Conservation (phyloP, 2,888 invertebrate species). For the Furcula furcula region DNA sequence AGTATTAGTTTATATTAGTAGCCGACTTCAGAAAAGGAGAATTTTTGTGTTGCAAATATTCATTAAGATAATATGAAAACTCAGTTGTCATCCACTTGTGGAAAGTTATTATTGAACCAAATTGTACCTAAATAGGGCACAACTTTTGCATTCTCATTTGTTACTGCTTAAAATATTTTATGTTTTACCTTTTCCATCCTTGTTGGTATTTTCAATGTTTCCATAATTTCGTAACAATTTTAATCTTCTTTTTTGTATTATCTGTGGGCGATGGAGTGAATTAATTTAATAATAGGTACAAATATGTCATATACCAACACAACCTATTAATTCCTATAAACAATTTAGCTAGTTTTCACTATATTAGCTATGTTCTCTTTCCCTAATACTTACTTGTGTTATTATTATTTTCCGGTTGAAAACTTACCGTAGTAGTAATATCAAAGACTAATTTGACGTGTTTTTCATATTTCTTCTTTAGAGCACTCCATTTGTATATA, state of each 20-base stretch:
- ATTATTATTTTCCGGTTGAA: not conserved
- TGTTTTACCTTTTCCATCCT: not conserved
- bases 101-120: too few species aligned
- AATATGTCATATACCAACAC: too few species aligned
- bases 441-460: not conserved
- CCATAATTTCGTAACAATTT: not conserved
- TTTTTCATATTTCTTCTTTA: not conserved
- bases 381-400: not conserved
- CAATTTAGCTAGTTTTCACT: too few species aligned
- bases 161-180: not conserved
- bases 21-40: too few species aligned
- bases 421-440: not conserved
- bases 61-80: too few species aligned
- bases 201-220: not conserved
- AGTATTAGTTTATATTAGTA: not conserved
- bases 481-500: not conserved
- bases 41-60: too few species aligned
- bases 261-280: too few species aligned
- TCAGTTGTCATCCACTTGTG: too few species aligned
- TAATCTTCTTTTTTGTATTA: not conserved
- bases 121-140: too few species aligned
- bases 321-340: too few species aligned
- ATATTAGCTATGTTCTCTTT: not conserved
- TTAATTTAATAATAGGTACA: not conserved
- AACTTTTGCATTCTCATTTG: too few species aligned